Percentiles rank a stretch among this genome's conserved stretches.
These are phyloP conservation scores for Eumacrocentrus americanus DNA, from an alignment of 2,888 invertebrate genomes.

Conservation along the genomic window DNA sequence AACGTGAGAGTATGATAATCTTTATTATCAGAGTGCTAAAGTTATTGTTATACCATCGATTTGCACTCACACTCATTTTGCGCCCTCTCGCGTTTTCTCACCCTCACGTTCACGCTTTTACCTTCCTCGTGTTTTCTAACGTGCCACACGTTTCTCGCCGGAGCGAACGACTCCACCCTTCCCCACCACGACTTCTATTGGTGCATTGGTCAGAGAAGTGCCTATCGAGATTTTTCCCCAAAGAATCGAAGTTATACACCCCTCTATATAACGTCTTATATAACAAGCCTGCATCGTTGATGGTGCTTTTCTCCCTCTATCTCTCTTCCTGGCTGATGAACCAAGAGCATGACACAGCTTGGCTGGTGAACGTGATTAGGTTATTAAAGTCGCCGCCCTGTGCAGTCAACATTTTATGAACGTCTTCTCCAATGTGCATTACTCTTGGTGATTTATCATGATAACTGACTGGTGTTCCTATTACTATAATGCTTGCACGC, in stretches of 20 bases:
- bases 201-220: conserved; percentile 9
- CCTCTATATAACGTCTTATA: not conserved
- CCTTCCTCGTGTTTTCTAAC: conserved; percentile 10
- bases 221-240: conserved; percentile 6
- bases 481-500: too few relatives aligned
- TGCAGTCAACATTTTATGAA: not conserved
- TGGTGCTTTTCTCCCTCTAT: not conserved
- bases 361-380: not conserved
- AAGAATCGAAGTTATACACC: not conserved
- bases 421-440: not conserved
- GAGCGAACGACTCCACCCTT: conserved; percentile 22
- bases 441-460: not conserved
- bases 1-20: too few relatives aligned
- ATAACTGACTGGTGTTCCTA: too few relatives aligned
- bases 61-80: not conserved
- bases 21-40: too few relatives aligned
- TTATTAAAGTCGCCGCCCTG: too few relatives aligned
- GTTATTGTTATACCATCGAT: not conserved
- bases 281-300: too few relatives aligned
- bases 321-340: too few relatives aligned
- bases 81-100: conserved; percentile 30
- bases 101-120: conserved; percentile 31
- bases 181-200: conserved; percentile 4
- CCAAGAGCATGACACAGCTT: too few relatives aligned
- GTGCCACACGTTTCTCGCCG: conserved; percentile 5